Base-by-base conservation (phyloP, 2,113 vertebrate genomes). In the Pygoscelis antarcticus region DNA sequence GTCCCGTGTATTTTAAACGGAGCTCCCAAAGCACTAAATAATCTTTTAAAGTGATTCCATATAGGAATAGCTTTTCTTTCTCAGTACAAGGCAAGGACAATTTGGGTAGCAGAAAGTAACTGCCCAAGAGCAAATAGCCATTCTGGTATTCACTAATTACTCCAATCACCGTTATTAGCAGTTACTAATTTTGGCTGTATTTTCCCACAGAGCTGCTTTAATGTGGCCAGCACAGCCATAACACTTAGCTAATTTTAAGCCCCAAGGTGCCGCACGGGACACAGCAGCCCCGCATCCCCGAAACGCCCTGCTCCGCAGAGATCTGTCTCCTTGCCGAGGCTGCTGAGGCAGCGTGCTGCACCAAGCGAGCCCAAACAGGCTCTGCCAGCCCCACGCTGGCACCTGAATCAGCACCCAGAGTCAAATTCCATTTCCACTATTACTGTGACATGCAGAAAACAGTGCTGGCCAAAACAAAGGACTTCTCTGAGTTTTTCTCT, bases 241-340 rank as follows among this genome's bases (percentile, higher is more conserved):
- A 27, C 18, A 26, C 25, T 58, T 23, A 13, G 69, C 34, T 36
- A 34, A 55, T 32, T 62, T 79, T 32, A 47, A 93, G 65, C 51
- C 27, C 46, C 40, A 34, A 30, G 55, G 65, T 89, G 84, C 64
- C 77, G 49, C 18, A 23, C 0, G 29, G 44, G 68, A 23, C 16
- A 23, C 14, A 13, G 80, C 25, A 62, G 44, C 11, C 72, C 19
- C 0, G 0, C 57, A 55, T 13, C 32, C 32, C 51, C 10, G 2
- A 60, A 81, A 61, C 1, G 21, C n/a, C 51, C 34, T 25, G 72
- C 29, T 72, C 52, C 0, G 0, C 80, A 54, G 57, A 66, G 69
- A 27, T 13, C 25, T 17, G 38, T 27, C 68, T 49, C 21, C 64
- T 21, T 61, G 80, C 21, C 1, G 7, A 83, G 68, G 77, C 52